These are phyloP conservation scores for Napeogenes sylphis DNA, from an alignment of 2,888 invertebrate genomes.

Conservation along the genomic window DNA sequence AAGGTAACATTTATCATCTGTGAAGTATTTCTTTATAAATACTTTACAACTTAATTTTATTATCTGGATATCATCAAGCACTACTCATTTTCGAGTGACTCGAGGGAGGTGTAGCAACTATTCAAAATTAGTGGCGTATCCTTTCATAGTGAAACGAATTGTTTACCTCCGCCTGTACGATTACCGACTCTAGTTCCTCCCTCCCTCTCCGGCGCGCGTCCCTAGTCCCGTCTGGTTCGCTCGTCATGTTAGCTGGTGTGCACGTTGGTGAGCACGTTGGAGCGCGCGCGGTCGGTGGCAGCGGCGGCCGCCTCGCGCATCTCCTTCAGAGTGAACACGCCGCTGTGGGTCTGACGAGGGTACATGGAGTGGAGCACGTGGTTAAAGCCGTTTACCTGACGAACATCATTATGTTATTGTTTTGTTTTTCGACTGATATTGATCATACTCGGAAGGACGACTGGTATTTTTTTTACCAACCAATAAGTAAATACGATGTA, in stretches of 20 bases:
- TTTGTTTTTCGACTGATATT: not conserved
- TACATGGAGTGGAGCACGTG: constrained; percentile 86
- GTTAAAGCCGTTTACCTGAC: constrained; percentile 86
- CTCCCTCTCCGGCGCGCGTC: too few relatives aligned
- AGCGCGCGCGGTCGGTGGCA: constrained; percentile 88
- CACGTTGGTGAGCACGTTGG: constrained; percentile 73
- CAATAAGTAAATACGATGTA: too few relatives aligned
- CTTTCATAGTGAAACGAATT: too few relatives aligned
- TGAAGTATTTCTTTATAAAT: too few relatives aligned
- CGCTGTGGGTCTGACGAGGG: constrained; percentile 39
- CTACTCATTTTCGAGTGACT: too few relatives aligned
- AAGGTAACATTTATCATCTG: not conserved
- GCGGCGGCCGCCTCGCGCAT: constrained; percentile 88
- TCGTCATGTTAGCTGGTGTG: constrained; percentile 59
- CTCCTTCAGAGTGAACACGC: constrained; percentile 63
- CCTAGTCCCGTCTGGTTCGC: constrained; percentile 46
- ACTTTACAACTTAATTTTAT: not conserved
- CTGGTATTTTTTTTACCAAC: too few relatives aligned
- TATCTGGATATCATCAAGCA: too few relatives aligned
- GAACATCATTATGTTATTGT: constrained; percentile 1
- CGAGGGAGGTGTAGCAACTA: too few relatives aligned
- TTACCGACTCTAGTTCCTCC: too few relatives aligned
- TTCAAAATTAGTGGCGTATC: too few relatives aligned
- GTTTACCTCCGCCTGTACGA: too few relatives aligned
- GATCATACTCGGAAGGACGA: too few relatives aligned